A percentile compares a stretch with the other conserved stretches of the same genome.
These are phyloP conservation scores for Volucella zonaria DNA, from an alignment of 2,888 invertebrate genomes.

Conservation along the genomic window DNA sequence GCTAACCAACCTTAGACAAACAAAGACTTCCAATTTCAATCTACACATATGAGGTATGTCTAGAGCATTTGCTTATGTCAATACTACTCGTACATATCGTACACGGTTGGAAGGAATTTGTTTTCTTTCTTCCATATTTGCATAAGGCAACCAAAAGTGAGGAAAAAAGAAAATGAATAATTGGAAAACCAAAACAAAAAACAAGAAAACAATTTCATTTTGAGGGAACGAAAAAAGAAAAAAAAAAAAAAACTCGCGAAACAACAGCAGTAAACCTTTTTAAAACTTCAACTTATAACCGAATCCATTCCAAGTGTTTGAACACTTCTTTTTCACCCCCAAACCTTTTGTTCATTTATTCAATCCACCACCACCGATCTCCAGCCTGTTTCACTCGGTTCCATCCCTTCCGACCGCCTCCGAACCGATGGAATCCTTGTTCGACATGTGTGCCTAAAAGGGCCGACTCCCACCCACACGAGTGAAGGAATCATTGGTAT, in stretches of 20 bases:
- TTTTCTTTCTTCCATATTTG: slow-evolving; percentile 34
- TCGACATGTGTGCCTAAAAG: slow-evolving; percentile 44
- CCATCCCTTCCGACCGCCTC: neutral
- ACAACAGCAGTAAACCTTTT: slow-evolving; percentile 44
- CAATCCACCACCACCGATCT: neutral
- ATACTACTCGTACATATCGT: neutral
- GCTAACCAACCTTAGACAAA: no score
- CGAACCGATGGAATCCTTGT: slow-evolving; percentile 15
- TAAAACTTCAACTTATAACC: slow-evolving; percentile 49
- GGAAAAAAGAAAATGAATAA: neutral
- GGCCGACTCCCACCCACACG: slow-evolving; percentile 3
- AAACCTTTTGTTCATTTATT: slow-evolving; percentile 8
- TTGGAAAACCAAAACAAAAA: neutral
- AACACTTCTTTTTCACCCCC: slow-evolving; percentile 13
- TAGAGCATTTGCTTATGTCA: neutral
- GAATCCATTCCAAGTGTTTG: slow-evolving; percentile 61
- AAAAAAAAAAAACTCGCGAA: slow-evolving; percentile 42
- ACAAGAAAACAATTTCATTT: slow-evolving; percentile 35
- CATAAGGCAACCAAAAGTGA: slow-evolving; percentile 32
- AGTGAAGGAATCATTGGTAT: slow-evolving; percentile 51
- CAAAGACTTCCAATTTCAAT: no score
- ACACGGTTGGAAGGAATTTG: slow-evolving; percentile 24
- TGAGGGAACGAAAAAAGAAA: no score
- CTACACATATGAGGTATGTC: no score
- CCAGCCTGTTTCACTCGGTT: neutral